Evolutionary conservation across 2,888 invertebrate genomes (phyloP), one percentile per base, ranked within the genome.

Genomic region (Neocrepidodera transversa): DNA sequence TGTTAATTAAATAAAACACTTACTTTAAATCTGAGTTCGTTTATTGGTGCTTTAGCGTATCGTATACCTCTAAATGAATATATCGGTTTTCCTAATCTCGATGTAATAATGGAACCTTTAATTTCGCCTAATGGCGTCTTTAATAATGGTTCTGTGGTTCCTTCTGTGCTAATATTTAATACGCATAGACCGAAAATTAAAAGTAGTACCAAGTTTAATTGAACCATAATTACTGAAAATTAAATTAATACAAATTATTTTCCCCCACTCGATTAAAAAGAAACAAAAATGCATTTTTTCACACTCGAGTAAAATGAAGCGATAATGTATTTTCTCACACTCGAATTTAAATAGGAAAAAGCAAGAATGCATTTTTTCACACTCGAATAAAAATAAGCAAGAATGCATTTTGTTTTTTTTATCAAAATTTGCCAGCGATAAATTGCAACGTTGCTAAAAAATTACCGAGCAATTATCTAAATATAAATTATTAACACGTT

Each of bases 1-100:
- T n/a, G n/a, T n/a, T n/a, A n/a, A n/a, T n/a, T n/a, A n/a, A n/a
- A n/a, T n/a, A n/a, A n/a, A n/a, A n/a, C 13, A 43, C 58, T 68
- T 71, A 79, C 79, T 73, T 79, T 74, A 68, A 80, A 79, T 67
- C 79, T 68, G 5, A 79, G 66, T 20, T 79, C 77, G 14, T 75
- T 70, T 1, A 77, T 63, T 0, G 80, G 74, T 2, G 74, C 57
- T 60, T 71, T 71, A 18, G 74, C 74, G 56, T 75, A 75, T 30
- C 70, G 64, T 17, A 75, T 72, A 4, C 74, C 74, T 49, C 75
- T 69, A 50, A 75, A 76, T 7, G 75, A 60, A 52, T 61, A 72
- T 47, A 76, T 75, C 5, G 61, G 62, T 64, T 72, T 74, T 18
- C 72, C 75, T 47, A 70, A 47, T 40, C 74, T 67, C 26, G 72